Base-by-base conservation (phyloP, 2,113 vertebrate species). In the Suncus etruscus region DNA sequence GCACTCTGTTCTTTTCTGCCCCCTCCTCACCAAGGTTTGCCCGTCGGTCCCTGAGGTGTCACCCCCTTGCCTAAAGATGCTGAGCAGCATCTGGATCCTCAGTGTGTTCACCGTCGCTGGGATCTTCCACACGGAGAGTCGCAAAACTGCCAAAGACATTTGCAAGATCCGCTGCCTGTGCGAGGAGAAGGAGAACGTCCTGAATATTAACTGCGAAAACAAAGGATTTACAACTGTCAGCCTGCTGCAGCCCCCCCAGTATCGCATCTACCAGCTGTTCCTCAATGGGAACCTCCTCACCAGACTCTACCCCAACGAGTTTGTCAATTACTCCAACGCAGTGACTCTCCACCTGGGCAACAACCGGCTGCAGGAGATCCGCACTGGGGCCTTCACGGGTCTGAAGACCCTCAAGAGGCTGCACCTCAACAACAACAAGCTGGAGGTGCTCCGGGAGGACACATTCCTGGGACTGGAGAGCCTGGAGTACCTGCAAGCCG, bases 161-260 rank as follows among this genome's bases (percentile, higher is more conserved):
- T 99, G 99, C 98, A 99, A 98, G 97, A 98, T 97, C 96, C 99
- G 99, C 94, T 99, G 99, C 95, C 97, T 97, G 96, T 99, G 99
- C 8, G 99, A 99, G 95, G 99, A 99, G 95, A 98, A 99, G 92
- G 99, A 99, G 97, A 99, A 98, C 89, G 97, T 99, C 6, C 97
- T 99, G 90, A 99, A 99, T 97, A 99, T 99, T 96, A 99, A 99
- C 97, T 99, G 99, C 66, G 99, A 99, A 96, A 99, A 98, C 97
- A 99, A 99, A 97, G 99, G 99, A 97, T 99, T 99, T 97, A 99
- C 99, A 91, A 98, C 98, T 0, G 97, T 99, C 93, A 98, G 98
- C 95, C 98, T 98, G 95, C 99, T 99, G 51, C 98, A 99, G 95
- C 98, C 99, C 0, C 99, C 99, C 14, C 98, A 98, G 0, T 99